Conservation (phyloP, 1,140 invertebrate species). For the Cotesia typhae region DNA sequence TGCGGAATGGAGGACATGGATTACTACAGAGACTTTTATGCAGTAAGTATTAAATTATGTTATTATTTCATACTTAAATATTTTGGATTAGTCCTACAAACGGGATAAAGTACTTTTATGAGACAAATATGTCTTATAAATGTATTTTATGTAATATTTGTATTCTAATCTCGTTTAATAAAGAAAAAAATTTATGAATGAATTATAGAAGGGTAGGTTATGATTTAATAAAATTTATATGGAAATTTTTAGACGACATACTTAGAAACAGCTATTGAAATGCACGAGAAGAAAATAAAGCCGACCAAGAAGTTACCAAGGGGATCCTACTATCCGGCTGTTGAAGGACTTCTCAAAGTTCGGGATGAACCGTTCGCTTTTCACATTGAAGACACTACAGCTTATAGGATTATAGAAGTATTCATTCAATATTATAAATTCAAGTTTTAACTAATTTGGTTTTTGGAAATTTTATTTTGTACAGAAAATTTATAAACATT, state of each 20-base stretch:
- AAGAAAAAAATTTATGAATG: too few relatives aligned
- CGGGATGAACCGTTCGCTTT: constrained; percentile 67
- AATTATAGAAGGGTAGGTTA: too few relatives aligned
- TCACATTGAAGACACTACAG: constrained; percentile 68
- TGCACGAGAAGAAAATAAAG: constrained; percentile 65
- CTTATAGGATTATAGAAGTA: constrained; percentile 67
- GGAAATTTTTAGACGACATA: not conserved
- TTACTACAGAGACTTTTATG: constrained; percentile 72
- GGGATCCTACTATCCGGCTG: constrained; percentile 43
- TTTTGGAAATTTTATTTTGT: too few relatives aligned
- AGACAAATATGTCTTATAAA: too few relatives aligned
- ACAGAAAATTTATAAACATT: too few relatives aligned
- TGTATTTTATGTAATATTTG: too few relatives aligned
- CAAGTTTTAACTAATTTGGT: not conserved
- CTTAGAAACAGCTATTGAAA: constrained; percentile 41
- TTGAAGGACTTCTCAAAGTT: constrained; percentile 58
- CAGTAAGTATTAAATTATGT: constrained; percentile 56
- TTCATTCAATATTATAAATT: constrained; percentile 20
- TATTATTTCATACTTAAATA: not conserved
- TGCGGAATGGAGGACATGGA: constrained; percentile 71
- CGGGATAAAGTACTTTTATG: not conserved
- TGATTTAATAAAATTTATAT: too few relatives aligned
- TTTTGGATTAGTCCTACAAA: not conserved
- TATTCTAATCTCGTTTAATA: too few relatives aligned
- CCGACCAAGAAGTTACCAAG: constrained; percentile 27